Base-by-base conservation (phyloP, 2,797 vertebrate species). In the Atherinosoma microstoma region DNA sequence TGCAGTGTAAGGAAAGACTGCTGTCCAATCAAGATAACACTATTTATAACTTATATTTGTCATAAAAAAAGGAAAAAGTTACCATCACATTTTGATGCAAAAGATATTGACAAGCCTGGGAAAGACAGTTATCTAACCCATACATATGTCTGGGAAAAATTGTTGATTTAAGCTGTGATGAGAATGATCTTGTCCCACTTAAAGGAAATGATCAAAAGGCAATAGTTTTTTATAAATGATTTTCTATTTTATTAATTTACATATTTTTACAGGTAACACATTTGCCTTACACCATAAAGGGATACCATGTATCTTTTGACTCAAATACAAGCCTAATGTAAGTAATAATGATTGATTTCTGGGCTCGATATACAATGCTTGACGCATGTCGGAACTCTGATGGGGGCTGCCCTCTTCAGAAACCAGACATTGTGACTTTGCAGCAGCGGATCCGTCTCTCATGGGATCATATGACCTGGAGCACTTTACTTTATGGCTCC, bases 1-100 rank as follows among this genome's bases (percentile, higher is more conserved):
- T 24, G 70, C 38, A 63, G 70, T 76, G 42, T 8, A 32, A 54
- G 60, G 64, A 61, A 77, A 72, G 35, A 54, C n/a, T 42, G 22
- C 29, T 24, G 58, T 76, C 35, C 16, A 27, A 11, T 62, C 16
- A 56, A 58, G 11, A 16, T 10, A 16, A 9, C 22, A 6, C 16
- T 29, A 66, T 34, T 29, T 54, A 57, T 58, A 47, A 18, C 15
- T 40, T 60, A 20, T 20, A 18, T 60, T 18, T 38, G 15, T 30
- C 62, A 6, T 10, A 20, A 30, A 51, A 65, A 70, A 61, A 11
- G 24, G 0, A 5, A 47, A 64, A 49, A 47, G 10, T n/a, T 27
- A 12, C 3, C 6, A 53, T 70, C 2, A 7, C 8, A 20, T 40
- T 64, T 58, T 13, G 6, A 24, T 9, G 34, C 16, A 53, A 54